Percentiles rank a stretch among this genome's conserved stretches.
phyloP scores from a whole-genome alignment of 2,797 vertebrate species.

The Molossus alvarezi region DNA sequence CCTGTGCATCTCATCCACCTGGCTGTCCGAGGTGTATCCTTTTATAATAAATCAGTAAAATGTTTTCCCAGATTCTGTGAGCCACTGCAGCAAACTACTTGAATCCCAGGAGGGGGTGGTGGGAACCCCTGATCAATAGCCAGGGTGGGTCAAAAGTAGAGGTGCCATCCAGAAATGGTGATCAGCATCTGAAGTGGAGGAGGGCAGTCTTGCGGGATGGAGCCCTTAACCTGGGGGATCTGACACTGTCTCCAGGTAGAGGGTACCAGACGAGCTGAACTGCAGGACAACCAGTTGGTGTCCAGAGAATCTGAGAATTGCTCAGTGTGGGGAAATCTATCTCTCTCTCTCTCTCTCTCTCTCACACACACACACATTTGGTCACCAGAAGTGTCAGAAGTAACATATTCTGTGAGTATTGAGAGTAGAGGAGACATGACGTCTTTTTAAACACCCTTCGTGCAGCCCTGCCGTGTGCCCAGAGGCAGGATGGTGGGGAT shows the following conservation, averaged over 20 bases:
- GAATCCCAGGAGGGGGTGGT: not conserved
- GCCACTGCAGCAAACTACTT: not conserved
- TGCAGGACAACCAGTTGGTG: not conserved
- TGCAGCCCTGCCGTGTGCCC: rapidly evolving
- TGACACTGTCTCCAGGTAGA: not conserved
- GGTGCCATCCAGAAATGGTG: not conserved
- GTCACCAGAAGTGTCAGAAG: not conserved
- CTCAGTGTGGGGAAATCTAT: not conserved
- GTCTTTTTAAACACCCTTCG: not conserved
- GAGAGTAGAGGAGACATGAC: not conserved
- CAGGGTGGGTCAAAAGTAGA: not conserved
- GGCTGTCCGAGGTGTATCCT: not conserved
- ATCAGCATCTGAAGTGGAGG: not conserved
- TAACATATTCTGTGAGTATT: not conserved
- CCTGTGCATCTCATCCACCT: not conserved
- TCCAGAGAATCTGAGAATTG: not conserved
- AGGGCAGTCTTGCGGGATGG: not conserved
- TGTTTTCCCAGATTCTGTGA: not conserved
- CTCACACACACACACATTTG: not conserved
- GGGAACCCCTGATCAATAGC: not conserved
- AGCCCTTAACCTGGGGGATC: not conserved
- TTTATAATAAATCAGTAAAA: not conserved
- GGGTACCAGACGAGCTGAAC: not conserved
- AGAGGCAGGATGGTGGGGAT: too few species aligned
- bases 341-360: too few species aligned